phyloP scores from a whole-genome alignment of 2,888 invertebrate species.

The Marronus borbonicus region DNA sequence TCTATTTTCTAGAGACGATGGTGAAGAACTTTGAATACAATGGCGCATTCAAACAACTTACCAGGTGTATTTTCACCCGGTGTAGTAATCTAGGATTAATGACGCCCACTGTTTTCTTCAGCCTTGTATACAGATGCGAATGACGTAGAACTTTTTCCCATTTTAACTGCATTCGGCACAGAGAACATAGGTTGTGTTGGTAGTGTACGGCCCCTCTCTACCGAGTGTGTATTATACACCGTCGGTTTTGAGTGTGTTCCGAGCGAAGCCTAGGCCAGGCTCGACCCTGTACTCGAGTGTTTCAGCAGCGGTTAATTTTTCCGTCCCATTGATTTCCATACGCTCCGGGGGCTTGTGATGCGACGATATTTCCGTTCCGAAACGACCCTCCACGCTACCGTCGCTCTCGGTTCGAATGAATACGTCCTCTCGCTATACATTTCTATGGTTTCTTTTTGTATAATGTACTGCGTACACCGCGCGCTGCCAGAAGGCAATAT shows the following conservation, averaged over 20 bases:
- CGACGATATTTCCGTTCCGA: constrained; percentile 39
- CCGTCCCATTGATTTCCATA: constrained; percentile 44
- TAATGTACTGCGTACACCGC: not conserved
- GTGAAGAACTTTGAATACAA: no score
- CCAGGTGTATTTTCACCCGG: no score
- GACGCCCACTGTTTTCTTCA: no score
- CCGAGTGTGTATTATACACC: not conserved
- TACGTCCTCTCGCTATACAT: not conserved
- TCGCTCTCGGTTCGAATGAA: constrained; percentile 22
- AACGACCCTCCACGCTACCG: constrained; percentile 24
- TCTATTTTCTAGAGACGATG: no score
- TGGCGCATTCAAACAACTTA: no score
- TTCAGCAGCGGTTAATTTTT: constrained; percentile 40
- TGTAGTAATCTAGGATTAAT: no score
- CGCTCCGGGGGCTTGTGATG: constrained; percentile 35
- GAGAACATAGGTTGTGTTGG: not conserved
- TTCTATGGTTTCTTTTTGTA: constrained; percentile 32
- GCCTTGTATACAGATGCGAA: not conserved
- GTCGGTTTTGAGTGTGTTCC: constrained; percentile 4
- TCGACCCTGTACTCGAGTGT: constrained; percentile 13
- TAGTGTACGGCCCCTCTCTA: not conserved
- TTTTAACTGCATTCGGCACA: constrained; percentile 30
- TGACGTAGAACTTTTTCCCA: constrained; percentile 8
- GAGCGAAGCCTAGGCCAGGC: constrained; percentile 12
- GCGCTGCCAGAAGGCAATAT: not conserved